Evolutionary conservation across 2,888 invertebrate genomes (phyloP), one percentile per base, ranked within the genome.

Genomic region (Plusia festucae): DNA sequence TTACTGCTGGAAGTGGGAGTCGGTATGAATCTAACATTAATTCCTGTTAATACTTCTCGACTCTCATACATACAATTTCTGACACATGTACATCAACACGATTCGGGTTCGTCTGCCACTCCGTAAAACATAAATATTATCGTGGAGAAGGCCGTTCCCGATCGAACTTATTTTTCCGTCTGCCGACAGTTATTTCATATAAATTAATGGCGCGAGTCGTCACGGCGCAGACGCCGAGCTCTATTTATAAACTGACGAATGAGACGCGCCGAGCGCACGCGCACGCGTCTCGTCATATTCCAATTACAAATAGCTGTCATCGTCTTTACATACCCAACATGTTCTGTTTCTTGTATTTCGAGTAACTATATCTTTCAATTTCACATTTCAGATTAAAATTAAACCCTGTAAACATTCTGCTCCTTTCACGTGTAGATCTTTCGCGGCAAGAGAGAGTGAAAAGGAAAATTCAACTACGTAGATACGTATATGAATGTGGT

Each of bases 181-280:
- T 94, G 94, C 93, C 94, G 93, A 94, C 95, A 94, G 94, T 94
- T 94, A 95, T 95, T 94, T 95, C 93, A 94, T 94, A 95, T 94
- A 94, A 94, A 95, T 94, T 94, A 94, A 95, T 94, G 94, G 95
- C 91, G 93, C 88, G 93, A 94, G 94, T 94, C 94, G 93, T 95
- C 93, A 95, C 91, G 92, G 91, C 93, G 91, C 95, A 94, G 94
- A 94, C 94, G 93, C 93, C 88, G 91, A 87, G 87, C 89, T 93
- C 95, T 95, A 95, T 95, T 94, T 94, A 90, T 95, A 95, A 92
- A 89, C 93, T 94, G 95, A 95, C 95, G 94, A 95, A 95, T 95
- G 94, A 94, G 94, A 93, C 93, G 91, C 90, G 90, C 88, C 88
- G 92, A 92, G 91, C 90, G 92, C 94, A 91, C 91, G 92, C 92